Percentiles rank a stretch among this genome's conserved stretches.
Conservation (phyloP, 1,140 invertebrate genomes). For the Drosophila equinoxialis region DNA sequence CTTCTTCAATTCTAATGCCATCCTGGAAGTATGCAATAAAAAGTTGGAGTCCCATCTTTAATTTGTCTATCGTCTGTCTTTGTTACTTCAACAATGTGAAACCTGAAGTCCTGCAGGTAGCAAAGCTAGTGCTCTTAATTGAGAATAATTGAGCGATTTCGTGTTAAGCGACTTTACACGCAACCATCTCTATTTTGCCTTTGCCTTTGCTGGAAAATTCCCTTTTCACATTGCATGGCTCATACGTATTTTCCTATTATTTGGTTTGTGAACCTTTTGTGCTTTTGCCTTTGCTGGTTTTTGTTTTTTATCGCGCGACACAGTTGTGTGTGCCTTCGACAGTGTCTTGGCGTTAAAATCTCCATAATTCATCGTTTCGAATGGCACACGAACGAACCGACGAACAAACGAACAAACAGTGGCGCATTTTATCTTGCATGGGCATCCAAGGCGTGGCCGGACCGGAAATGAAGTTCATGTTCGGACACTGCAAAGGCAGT, state of each 20-base stretch:
- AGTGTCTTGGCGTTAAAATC: constrained; percentile 72
- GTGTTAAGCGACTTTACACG: not conserved
- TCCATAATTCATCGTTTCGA: constrained; percentile 76
- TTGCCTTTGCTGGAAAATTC: not conserved
- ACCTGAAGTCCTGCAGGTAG: no score
- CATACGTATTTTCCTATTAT: constrained; percentile 25
- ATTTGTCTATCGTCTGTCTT: no score
- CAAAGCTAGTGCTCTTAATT: not conserved
- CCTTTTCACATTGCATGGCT: constrained; percentile 3
- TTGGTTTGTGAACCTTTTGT: constrained; percentile 33
- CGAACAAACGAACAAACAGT: no score
- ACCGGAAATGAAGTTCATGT: constrained; percentile 70
- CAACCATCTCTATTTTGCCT: not conserved
- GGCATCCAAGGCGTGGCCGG: constrained; percentile 34
- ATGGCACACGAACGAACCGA: constrained; percentile 26
- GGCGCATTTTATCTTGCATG: constrained; percentile 28
- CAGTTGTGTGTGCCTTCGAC: constrained; percentile 37
- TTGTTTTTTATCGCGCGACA: constrained; percentile 15
- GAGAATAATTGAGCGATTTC: not conserved
- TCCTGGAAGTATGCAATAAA: no score
- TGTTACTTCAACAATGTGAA: no score
- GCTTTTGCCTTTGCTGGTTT: constrained; percentile 34
- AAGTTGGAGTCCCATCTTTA: no score
- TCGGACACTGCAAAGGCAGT: constrained; percentile 57
- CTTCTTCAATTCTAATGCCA: no score